Evolutionary conservation across 2,888 invertebrate species (phyloP), one percentile per base, ranked within the genome.

Genomic region (Hyposoter dolosus): DNA sequence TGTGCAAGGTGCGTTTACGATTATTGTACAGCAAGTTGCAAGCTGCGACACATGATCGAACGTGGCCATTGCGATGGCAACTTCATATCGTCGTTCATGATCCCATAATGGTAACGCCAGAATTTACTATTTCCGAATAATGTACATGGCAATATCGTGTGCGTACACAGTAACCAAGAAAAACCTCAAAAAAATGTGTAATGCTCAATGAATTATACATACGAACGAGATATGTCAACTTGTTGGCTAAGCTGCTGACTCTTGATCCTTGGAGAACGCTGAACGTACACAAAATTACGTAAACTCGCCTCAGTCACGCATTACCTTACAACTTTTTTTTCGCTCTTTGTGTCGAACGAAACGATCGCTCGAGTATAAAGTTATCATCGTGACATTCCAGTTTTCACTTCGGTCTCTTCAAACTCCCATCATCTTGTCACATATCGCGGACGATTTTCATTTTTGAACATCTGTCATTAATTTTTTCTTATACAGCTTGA

Each of bases 271-370:
- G 56, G 19, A 63, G 66, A 80, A 81, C 68, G 80, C 77, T 69
- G 53, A 76, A 77, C 40, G 23, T 56, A 79, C 84, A 66, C 45
- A 56, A 35, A 77, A 83, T 88, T 88, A 84, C 87, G 83, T 84
- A 88, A 88, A 78, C 56, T 43, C 1, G 28, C 53, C 35, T 40
- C 79, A 68, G 74, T 81, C 32, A 66, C 75, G 47, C 66, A 72
- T 65, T 66, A 78, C 43, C 28, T 69, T 69, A 45, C 15, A 79
- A 69, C 68, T 50, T 68, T 68, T 28, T 28, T 40, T 12, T 60
- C 32, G 32, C 23, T 12, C 3, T 45, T 75, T 47, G n/a, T 17
- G 78, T 63, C 68, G 50, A 74, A 28, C 56, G 23, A 15, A 68
- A 78, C 68, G 60, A 63, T 40, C 28, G 35, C 7, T 56, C 66